Conservation (phyloP, 2,113 vertebrate species). For the Crotalus viridis region DNA sequence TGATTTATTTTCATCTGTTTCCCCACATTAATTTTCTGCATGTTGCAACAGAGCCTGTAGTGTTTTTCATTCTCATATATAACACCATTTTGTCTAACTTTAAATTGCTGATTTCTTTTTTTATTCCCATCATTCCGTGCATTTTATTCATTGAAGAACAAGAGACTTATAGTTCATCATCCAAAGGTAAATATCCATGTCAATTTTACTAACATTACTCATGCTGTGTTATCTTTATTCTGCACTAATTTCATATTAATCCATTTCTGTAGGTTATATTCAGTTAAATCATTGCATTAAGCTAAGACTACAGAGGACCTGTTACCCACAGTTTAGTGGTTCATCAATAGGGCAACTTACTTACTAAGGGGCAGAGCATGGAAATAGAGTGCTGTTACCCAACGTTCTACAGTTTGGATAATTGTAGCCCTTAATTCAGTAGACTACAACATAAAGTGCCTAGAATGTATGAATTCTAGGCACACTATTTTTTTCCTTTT, state of each 20-base stretch:
- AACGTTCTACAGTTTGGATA: neutral
- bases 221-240: conserved; percentile 55
- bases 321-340: neutral
- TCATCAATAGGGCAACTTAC: neutral
- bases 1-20: conserved; percentile 67
- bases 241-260: conserved; percentile 27
- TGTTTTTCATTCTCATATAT: conserved; percentile 73
- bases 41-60: conserved; percentile 64
- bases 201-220: conserved; percentile 67
- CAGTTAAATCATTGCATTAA: conserved; percentile 1
- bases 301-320: neutral
- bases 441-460: neutral
- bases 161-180: conserved; percentile 79
- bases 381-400: neutral
- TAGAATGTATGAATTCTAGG: neutral
- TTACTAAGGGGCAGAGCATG: neutral
- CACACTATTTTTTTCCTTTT: neutral
- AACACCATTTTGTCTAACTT: conserved; percentile 78
- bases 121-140: conserved; percentile 84
- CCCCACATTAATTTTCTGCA: conserved; percentile 61
- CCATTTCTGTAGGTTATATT: conserved; percentile 27
- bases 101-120: conserved; percentile 85
- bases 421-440: neutral
- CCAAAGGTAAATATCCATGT: conserved; percentile 80
- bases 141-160: conserved; percentile 87